A percentile compares a stretch with the other conserved stretches of the same genome.
Evolutionary conservation across 2,888 invertebrate species (phyloP).

Genomic region (Phymatocera aterrima): DNA sequence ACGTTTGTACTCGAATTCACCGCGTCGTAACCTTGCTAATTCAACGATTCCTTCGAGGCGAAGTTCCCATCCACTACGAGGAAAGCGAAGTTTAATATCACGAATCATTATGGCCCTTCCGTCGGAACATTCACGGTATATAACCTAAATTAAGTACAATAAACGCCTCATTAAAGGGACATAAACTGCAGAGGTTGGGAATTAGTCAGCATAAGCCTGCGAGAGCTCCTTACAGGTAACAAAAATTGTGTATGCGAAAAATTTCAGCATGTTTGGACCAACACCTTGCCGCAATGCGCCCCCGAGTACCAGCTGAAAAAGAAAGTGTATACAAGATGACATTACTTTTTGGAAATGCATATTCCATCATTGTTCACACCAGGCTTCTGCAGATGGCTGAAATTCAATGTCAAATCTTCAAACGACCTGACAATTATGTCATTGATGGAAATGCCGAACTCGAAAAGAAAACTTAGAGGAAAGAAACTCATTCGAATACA

Average conservation of each 20-base stretch:
- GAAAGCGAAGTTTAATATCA: background rate
- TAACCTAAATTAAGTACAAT: background rate
- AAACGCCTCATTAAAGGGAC: background rate
- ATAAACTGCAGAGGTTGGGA: background rate
- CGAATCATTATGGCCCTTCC: background rate
- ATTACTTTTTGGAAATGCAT: too few relatives aligned
- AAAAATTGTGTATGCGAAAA: background rate
- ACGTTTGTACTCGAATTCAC: slow-evolving; percentile 18
- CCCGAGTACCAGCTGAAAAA: background rate
- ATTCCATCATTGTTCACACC: too few relatives aligned
- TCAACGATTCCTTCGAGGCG: slow-evolving; percentile 24
- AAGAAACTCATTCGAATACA: background rate
- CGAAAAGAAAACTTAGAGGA: too few relatives aligned
- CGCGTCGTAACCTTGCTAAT: slow-evolving; percentile 40
- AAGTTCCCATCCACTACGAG: background rate
- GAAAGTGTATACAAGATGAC: background rate
- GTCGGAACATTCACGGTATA: background rate
- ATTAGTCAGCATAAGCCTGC: background rate
- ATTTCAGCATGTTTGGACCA: background rate
- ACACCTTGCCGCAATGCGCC: background rate
- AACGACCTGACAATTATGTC: too few relatives aligned
- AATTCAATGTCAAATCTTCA: too few relatives aligned
- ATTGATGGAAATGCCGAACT: too few relatives aligned
- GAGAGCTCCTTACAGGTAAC: background rate
- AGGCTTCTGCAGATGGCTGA: too few relatives aligned